Base-by-base conservation (phyloP, 2,888 invertebrate species). In the Mythimna ferrago region DNA sequence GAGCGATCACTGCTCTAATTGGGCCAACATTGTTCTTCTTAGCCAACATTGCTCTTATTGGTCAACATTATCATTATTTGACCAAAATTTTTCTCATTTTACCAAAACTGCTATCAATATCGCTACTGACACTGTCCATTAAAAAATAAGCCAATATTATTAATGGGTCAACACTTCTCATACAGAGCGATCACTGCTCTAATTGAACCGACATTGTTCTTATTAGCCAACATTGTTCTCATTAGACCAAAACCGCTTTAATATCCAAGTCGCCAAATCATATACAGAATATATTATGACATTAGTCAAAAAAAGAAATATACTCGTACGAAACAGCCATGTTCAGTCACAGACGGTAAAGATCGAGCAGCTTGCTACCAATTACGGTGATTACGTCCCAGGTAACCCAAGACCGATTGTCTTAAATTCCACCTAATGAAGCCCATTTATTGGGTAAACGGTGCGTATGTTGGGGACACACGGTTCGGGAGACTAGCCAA, bases 391-490 rank as follows among this genome's bases (percentile, higher is more conserved):
- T 86, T 86, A 79, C 75, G 65, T 70, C 64, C 60, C 78, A 83
- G 78, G 89, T 89, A 89, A 90, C 91, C 89, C 84, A 86, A 91
- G 89, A 90, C 80, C 87, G 87, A 90, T 90, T 90, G 91, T 92
- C 91, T 91, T 89, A 89, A 89, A 91, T 91, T 92, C 88, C 88
- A 85, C 81, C 89, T 92, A 92, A 92, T 92, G 91, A 92, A 92
- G 87, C 88, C 89, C 89, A 91, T 92, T 92, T 91, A 91, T 91
- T 90, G 89, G 87, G 89, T 90, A 91, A 91, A 89, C 87, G 89
- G 87, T 87, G 88, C 87, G 87, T 88, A 81, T 87, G 81, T 83
- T 73, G 7, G 68, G 26, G 73, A 91, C 89, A 89, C 76, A 91
- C 82, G 38, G 1, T n/a, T 0, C 6, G 7, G 26, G 70, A 51